Evolutionary conservation across 2,888 invertebrate species (phyloP), one percentile per base, ranked within the genome.

Genomic region (Cistogaster globosa): DNA sequence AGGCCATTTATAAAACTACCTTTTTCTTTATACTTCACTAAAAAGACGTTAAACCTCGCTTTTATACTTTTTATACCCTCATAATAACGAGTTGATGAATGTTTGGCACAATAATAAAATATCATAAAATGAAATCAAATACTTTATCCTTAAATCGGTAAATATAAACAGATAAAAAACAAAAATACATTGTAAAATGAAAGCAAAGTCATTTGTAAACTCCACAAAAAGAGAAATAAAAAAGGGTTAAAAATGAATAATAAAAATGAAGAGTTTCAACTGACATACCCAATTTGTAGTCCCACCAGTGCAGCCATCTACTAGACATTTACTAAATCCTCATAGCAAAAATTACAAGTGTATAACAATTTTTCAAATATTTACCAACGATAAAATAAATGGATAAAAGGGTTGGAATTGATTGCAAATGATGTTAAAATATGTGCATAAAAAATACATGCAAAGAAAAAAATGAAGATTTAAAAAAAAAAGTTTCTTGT

Each of bases 311-410:
- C 42, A 51, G 26, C 74, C 62, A 53, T 68, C 51, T 8, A 18
- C 36, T 58, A 74, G 68, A 68, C 69, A 67, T 75, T 65, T 77
- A 55, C 36, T 14, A 3, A 51, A 55, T 38, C 60, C 77, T 71
- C 69, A 74, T 65, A 60, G 76, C 58, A 69, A 68, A 69, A 69
- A 65, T 85, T 79, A 83, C 88, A 89, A 90, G 89, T 91, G 88
- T 88, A 88, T 79, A 86, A 89, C 88, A 89, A 90, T 90, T 90
- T 90, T 89, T 91, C 89, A 91, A 89, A 89, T 88, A 88, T 68
- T 84, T 86, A 69, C 57, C 12, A 45, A 53, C 11, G 71, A 9
- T n/a, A 65, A 63, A 14, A 4, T 16, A 60, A 71, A 79, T 69
- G 20, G 18, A 42, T 58, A 62, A 71, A 82, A 83, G 75, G 85